Evolutionary conservation across 2,113 vertebrate genomes (phyloP), one percentile per base, ranked within the genome.

Genomic region (Pleuronectes platessa): DNA sequence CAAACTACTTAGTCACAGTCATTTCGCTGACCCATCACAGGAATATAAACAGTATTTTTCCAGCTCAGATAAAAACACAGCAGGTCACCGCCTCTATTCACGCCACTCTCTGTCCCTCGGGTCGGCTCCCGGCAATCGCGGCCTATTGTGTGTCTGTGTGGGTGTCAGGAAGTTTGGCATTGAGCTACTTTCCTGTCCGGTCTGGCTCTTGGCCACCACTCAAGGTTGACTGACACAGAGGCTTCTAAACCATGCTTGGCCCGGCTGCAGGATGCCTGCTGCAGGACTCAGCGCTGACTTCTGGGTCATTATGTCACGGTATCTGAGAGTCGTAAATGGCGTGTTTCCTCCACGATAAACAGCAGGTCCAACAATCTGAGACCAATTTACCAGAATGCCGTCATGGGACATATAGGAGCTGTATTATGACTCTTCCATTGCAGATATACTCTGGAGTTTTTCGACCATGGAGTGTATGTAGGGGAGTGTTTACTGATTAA

Each of bases 121-220:
- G 60, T 61, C 51, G 20, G 47, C 64, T 54, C 72, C 63, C 60
- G 47, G 63, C 78, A 51, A 69, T 61, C 53, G 26, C 72, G 21
- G 71, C 62, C 91, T 60, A 92, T 92, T 94, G 92, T 93, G 27
- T 85, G 59, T 83, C 72, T 77, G 81, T 65, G 87, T 73, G 83
- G 81, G 83, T 79, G 87, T 90, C 93, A 94, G 93, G 92, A 94
- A 92, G 91, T 76, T 86, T 89, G 93, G 88, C 89, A 66, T 26
- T 24, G 85, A 83, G 84, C 89, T 94, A 93, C 90, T 91, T 94
- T 90, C 91, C 85, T 82, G 75, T 86, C 86, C 55, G 9, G 64
- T 78, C 79, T 90, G 85, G 85, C 84, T n/a, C 27, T 8, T 59
- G 2, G 76, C 85, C 78, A 83, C 67, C 47, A 23, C 74, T 15